Evolutionary conservation across 2,888 invertebrate genomes (phyloP), one percentile per base, ranked within the genome.

Genomic region (Psylliodes chrysocephalus): DNA sequence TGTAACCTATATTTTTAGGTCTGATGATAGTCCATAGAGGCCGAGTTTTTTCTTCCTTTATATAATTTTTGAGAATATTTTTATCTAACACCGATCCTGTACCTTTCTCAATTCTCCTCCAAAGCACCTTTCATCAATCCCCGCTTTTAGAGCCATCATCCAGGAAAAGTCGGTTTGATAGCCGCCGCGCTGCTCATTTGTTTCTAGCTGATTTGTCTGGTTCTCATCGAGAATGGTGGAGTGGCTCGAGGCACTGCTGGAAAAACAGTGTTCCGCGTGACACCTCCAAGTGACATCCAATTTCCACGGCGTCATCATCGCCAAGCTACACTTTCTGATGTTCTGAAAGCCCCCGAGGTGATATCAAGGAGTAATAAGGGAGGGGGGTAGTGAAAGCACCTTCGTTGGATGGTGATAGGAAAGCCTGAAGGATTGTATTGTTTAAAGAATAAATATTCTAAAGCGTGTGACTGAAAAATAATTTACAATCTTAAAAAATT

Each of bases 271-370:
- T 78, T 78, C 33, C 35, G 22, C 54, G 79, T 82, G 82, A 82
- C 82, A 82, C 82, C 82, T 82, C 82, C 81, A 80, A 82, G 82
- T 82, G 82, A 82, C 82, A 82, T 82, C 81, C 82, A 82, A 83
- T 82, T 83, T 83, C 81, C 82, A 81, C 78, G 76, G 77, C 81
- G 80, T 82, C 82, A 81, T 81, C 81, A 78, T 55, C 38, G 51
- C 52, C 55, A 42, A 42, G 53, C 63, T 44, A 38, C 15, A 44
- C 38, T 63, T 53, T 59, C 63, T 59, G 55, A 64, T 56, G 60
- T 46, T 56, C 56, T 52, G 38, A 18, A 54, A 56, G 64, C 64
- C 51, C n/a, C 55, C 42, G 60, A 12, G 55, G 60, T 47, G 19
- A 44, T 56, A 35, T 42, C 42, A 12, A 53, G 52, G 44, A 25